These are phyloP conservation scores for Lytechinus pictus DNA, from an alignment of 35 echinoderm and acorn worm species.

Conservation along the genomic window DNA sequence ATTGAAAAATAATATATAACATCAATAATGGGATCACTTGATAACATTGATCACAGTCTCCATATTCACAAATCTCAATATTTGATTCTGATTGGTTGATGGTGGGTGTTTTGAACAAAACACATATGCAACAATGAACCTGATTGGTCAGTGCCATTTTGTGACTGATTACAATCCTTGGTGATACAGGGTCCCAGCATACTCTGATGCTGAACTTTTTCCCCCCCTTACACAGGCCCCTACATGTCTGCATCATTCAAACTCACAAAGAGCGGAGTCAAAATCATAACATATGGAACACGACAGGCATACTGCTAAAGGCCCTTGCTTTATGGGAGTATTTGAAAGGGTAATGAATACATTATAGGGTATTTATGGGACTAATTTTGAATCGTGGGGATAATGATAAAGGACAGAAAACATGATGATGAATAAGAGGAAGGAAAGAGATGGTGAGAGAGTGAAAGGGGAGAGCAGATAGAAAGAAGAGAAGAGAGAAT, in stretches of 20 bases:
- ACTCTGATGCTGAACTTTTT: background rate
- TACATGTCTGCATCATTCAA: background rate
- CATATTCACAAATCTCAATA: too few relatives aligned
- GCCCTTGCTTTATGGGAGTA: background rate
- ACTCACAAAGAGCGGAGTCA: background rate
- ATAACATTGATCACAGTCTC: too few relatives aligned
- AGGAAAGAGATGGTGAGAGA: background rate
- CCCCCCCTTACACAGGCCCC: background rate
- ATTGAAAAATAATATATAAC: too few relatives aligned
- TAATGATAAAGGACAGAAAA: background rate
- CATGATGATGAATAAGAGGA: too few relatives aligned
- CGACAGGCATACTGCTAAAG: background rate
- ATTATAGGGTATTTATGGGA: background rate
- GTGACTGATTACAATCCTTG: too few relatives aligned
- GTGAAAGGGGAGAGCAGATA: background rate
- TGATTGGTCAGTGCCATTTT: too few relatives aligned
- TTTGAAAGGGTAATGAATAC: constrained; percentile 7
- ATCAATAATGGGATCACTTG: too few relatives aligned
- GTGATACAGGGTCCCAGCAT: too few relatives aligned
- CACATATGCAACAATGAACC: too few relatives aligned
- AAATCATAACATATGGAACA: constrained; percentile 3
- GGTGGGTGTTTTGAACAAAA: too few relatives aligned
- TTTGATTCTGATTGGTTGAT: too few relatives aligned
- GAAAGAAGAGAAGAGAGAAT: background rate
- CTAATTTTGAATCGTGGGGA: background rate